Evolutionary conservation across 2,113 vertebrate species (phyloP).

Genomic region (Eira barbara): DNA sequence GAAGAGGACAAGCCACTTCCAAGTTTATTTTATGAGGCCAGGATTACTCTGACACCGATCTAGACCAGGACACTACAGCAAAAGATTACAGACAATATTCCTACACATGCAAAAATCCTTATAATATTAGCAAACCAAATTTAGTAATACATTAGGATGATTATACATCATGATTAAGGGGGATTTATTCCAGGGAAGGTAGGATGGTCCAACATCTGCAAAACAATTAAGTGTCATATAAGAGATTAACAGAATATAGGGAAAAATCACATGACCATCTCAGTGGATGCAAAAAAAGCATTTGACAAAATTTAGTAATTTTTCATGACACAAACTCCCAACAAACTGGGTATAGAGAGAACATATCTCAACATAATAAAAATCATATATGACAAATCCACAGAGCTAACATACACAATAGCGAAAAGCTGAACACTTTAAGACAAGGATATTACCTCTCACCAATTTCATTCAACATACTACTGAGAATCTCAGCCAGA

Average conservation of each 20-base stretch:
- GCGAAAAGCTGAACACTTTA: background rate
- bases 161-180: background rate
- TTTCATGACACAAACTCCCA: background rate
- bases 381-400: background rate
- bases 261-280: background rate
- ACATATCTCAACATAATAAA: background rate
- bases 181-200: background rate
- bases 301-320: background rate
- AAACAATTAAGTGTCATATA: background rate
- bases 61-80: background rate
- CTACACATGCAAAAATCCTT: background rate
- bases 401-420: background rate
- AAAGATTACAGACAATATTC: background rate
- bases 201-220: background rate
- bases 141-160: background rate
- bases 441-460: background rate
- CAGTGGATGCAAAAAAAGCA: background rate
- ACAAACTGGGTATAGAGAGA: background rate
- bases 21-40: background rate
- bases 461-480: background rate
- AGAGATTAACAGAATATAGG: background rate
- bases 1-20: background rate
- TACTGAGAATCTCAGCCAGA: background rate
- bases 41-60: background rate
- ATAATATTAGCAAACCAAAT: background rate